Evolutionary conservation across 2,797 vertebrate species (phyloP), one percentile per base, ranked within the genome.

Genomic region (Naso thynnoides): DNA sequence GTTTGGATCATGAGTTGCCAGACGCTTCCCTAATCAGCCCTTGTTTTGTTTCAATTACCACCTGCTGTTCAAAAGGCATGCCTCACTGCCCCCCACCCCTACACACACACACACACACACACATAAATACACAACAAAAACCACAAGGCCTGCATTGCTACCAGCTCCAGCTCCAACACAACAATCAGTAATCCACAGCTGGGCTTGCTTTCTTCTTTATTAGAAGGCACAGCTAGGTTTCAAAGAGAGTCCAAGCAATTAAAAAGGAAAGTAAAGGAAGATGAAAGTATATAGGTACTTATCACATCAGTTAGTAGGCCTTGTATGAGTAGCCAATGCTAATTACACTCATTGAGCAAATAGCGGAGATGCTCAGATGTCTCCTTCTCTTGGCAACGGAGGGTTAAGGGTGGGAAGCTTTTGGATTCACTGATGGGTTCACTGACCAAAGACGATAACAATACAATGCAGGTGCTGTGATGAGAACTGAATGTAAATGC

Each of bases 41-140:
- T 98, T 99, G 97, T 99, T 99, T 98, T 98, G 95, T 98, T 99
- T 98, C 97, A 99, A 99, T 99, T 99, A 99, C 96, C 96, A 98
- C 97, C 97, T 98, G 97, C 97, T 98, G 97, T 97, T 98, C 96
- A 97, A 96, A 97, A 97, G 96, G 96, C 96, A 97, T 95, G 96
- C 96, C 95, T 97, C 96, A 91, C 95, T 96, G 79, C 87, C 76
- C 85, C 78, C 84, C 64, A 44, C 68, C 80, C 82, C 44, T 19
- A 47, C 39, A 63, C 58, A 71, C 72, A 80, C 63, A 68, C 47
- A 48, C 71, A 53, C 50, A 41, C 59, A 57, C 58, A 60, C 67
- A 56, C 70, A 73, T 65, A 94, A 42, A 41, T 8, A 49, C 26
- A 50, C 70, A 95, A 96, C 96, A 95, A 95, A 95, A 94, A 79